Conservation (phyloP, 2,888 invertebrate genomes). For the Geotrupes spiniger region DNA sequence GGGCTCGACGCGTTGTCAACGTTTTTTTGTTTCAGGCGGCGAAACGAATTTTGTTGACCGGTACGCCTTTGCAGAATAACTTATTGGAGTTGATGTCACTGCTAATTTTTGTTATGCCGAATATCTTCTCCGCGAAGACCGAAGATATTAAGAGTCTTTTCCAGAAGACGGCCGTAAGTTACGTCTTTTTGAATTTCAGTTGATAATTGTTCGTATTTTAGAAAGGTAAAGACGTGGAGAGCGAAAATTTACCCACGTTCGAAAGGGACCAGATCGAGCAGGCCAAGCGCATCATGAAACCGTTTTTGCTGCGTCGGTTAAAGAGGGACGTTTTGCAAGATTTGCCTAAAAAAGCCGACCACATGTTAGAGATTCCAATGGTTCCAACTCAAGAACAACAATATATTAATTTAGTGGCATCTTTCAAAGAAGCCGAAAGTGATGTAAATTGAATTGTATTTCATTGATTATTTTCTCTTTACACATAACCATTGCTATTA, state of each 20-base stretch:
- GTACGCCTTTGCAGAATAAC: conserved; percentile 96
- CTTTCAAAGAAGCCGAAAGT: conserved; percentile 63
- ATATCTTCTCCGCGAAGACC: conserved; percentile 85
- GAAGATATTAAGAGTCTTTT: conserved; percentile 86
- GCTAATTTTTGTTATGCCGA: conserved; percentile 94
- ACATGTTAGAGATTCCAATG: conserved; percentile 67
- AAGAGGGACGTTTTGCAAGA: conserved; percentile 84
- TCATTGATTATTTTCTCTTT: too few relatives aligned
- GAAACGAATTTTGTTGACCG: conserved; percentile 85
- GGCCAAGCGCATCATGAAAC: conserved; percentile 94
- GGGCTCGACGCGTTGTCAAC: not conserved
- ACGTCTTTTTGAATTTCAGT: conserved; percentile 27
- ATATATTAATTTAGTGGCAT: conserved; percentile 71
- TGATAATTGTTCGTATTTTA: conserved; percentile 48
- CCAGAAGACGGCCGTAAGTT: conserved; percentile 66
- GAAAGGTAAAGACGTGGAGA: conserved; percentile 52
- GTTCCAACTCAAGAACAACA: conserved; percentile 67
- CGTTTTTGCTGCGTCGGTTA: conserved; percentile 85
- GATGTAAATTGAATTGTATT: conserved; percentile 49
- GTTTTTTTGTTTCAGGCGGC: conserved; percentile 61
- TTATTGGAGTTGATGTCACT: conserved; percentile 93
- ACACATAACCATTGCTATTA: too few relatives aligned
- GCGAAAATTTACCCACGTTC: conserved; percentile 71
- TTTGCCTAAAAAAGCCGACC: conserved; percentile 79
- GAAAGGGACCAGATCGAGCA: conserved; percentile 87